Percentiles rank a stretch among this genome's conserved stretches.
phyloP scores from a whole-genome alignment of 1,140 invertebrate genomes.

The Drosophila pachea region DNA sequence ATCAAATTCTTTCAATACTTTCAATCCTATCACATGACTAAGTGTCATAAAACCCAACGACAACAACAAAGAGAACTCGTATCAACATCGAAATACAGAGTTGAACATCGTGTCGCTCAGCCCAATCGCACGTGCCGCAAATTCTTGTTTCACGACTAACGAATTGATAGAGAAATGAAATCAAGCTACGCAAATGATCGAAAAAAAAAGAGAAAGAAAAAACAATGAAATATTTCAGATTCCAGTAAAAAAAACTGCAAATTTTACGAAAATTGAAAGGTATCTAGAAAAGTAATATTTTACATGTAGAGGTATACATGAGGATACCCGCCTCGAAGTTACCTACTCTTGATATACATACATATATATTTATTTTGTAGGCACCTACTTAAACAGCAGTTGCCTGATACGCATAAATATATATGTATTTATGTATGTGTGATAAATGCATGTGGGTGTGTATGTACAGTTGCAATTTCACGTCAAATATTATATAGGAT shows the following conservation, averaged over 20 bases:
- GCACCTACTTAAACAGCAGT: too few relatives aligned
- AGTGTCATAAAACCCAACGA: slow-evolving; percentile 2
- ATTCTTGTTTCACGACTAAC: slow-evolving; percentile 9
- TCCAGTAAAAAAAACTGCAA: background rate
- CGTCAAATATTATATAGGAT: too few relatives aligned
- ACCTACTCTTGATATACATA: background rate
- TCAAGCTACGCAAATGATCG: background rate
- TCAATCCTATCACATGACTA: slow-evolving; percentile 7
- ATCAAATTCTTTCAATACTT: background rate
- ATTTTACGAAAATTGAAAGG: background rate
- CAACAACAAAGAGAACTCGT: background rate
- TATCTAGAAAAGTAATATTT: background rate
- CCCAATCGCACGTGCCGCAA: slow-evolving; percentile 3
- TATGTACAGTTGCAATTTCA: too few relatives aligned
- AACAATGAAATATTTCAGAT: too few relatives aligned
- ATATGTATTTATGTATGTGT: background rate
- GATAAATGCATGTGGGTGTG: too few relatives aligned
- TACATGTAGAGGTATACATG: background rate
- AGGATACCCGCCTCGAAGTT: background rate
- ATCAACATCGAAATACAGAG: background rate
- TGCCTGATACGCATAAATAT: too few relatives aligned
- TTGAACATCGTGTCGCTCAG: background rate
- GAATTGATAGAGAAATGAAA: background rate
- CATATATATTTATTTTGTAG: background rate
- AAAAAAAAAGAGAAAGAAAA: background rate